A percentile compares a stretch with the other conserved stretches of the same genome.
These are phyloP conservation scores for Pterobdella sp. DNA, from an alignment of 2,888 invertebrate genomes.

Conservation along the genomic window DNA sequence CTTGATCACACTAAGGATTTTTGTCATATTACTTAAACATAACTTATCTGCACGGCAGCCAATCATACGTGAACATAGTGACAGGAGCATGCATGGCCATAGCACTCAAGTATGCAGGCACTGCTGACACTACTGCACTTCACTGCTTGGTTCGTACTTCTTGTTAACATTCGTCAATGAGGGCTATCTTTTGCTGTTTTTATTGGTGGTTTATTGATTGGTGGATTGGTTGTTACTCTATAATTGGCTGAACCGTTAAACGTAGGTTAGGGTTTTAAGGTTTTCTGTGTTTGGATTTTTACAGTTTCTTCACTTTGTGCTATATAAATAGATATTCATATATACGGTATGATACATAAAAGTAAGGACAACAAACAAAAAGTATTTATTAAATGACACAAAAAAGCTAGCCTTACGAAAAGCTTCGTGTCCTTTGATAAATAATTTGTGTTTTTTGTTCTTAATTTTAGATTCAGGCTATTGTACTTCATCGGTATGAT, in stretches of 20 bases:
- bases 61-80: constrained; percentile 91
- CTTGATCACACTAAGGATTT: background rate
- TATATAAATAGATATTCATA: no score
- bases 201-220: background rate
- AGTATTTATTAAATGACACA: no score
- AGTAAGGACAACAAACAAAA: no score
- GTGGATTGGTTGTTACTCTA: background rate
- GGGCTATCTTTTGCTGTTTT: background rate
- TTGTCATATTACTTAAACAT: background rate
- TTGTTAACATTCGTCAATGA: background rate
- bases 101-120: constrained; percentile 86
- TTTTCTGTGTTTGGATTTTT: background rate
- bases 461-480: no score
- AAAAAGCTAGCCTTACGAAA: no score
- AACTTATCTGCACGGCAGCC: constrained; percentile 48
- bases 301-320: no score
- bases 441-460: no score
- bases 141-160: constrained; percentile 33
- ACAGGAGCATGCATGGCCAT: constrained; percentile 88
- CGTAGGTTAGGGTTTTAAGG: background rate
- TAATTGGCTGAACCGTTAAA: background rate
- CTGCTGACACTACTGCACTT: constrained; percentile 68
- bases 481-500: no score
- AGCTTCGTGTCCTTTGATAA: no score
- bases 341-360: no score